Base-by-base conservation (phyloP, 2,888 invertebrate genomes). In the Cybosia mesomella region DNA sequence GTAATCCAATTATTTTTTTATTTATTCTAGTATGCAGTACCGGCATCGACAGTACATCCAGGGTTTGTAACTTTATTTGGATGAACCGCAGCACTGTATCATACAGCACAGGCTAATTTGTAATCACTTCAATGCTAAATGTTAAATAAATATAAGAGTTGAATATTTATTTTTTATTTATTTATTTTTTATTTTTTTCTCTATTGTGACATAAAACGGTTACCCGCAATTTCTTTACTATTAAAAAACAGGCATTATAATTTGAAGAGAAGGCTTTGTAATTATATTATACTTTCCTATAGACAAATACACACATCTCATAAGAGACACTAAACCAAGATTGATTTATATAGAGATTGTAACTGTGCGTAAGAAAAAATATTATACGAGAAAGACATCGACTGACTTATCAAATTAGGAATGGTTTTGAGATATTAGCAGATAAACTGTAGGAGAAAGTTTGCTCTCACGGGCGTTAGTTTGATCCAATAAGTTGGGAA, bases 351-450 rank as follows among this genome's bases (percentile, higher is more conserved):
- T 60, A 71, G 70, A 66, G 70, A 71, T 74, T 64, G 59, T 66
- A 62, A 67, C 57, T 71, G 18, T 60, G 71, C 36, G 59, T 60
- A 57, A 61, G 62, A 74, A 62, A 58, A 75, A 71, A 71, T 74
- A 76, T 77, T 72, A 32, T 32, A 11, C 59, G 70, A 72, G 64
- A 57, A 66, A 57, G 64, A 71, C 67, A 76, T 72, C 67, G 67
- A 78, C 70, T 73, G 71, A 75, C 70, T 76, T 68, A 80, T 80
- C 73, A 64, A 80, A 84, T 85, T 80, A 84, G 68, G 74, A 70
- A 79, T 82, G 78, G 80, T 85, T 81, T 80, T 73, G 70, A 71
- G 74, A 79, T 77, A 79, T 83, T 75, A 81, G 76, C 68, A 74
- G 74, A 77, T 79, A 75, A 83, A 83, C 81, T 81, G 66, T 76